phyloP scores from a whole-genome alignment of 2,113 vertebrate species.

The Hoplias malabaricus region DNA sequence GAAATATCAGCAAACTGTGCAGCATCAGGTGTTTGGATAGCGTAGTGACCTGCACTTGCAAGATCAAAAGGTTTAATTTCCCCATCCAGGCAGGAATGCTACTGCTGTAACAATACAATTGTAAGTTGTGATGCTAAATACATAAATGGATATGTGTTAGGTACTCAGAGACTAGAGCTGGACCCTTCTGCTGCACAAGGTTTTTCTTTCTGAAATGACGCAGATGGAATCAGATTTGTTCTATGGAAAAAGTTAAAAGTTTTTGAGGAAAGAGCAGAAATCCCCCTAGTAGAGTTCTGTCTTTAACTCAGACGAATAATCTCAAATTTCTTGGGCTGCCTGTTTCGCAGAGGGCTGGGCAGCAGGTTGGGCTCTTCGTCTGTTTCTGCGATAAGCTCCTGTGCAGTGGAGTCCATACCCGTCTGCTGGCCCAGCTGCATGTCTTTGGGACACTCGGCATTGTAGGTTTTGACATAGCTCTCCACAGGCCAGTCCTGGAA shows the following conservation, averaged over 20 bases:
- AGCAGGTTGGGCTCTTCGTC: conserved; percentile 70
- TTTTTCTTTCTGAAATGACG: neutral
- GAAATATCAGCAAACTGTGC: neutral
- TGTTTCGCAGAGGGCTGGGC: conserved; percentile 59
- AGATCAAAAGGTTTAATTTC: neutral
- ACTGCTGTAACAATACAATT: neutral
- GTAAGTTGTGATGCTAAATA: neutral
- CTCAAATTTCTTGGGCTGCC: conserved; percentile 58
- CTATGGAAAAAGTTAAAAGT: neutral
- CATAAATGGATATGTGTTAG: neutral
- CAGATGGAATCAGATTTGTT: neutral
- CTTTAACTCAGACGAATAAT: conserved; percentile 71
- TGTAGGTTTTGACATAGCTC: conserved; percentile 93
- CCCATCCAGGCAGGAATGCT: neutral
- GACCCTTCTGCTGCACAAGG: neutral
- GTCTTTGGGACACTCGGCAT: conserved; percentile 92
- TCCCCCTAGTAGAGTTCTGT: neutral
- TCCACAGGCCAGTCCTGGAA: conserved; percentile 91
- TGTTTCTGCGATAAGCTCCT: conserved; percentile 74
- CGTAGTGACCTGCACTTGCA: neutral
- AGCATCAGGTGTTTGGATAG: neutral
- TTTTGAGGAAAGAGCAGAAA: neutral
- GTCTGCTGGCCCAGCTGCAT: conserved; percentile 69
- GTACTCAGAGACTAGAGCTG: neutral
- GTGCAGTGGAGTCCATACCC: conserved; percentile 68